These are phyloP conservation scores for Todiramphus saurophagus DNA, from an alignment of 2,113 vertebrate species.

Conservation along the genomic window DNA sequence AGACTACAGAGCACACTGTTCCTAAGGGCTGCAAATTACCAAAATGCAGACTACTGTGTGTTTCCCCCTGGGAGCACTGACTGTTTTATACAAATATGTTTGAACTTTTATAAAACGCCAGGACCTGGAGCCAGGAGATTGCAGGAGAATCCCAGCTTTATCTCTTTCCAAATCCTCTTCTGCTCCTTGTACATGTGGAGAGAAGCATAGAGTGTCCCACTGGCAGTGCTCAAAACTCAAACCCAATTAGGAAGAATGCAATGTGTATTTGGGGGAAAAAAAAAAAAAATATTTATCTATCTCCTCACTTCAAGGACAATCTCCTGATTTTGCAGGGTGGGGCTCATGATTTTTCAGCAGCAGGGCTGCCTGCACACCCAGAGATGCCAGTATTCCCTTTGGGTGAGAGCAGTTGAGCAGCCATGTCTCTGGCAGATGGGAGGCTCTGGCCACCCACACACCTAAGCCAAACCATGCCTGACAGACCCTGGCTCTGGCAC, in stretches of 20 bases:
- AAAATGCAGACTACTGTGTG: neutral
- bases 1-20: neutral
- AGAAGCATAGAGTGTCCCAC: neutral
- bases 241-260: neutral
- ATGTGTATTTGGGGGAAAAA: neutral
- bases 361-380: neutral
- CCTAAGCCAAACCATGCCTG: neutral
- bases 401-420: neutral
- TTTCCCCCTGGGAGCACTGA: neutral
- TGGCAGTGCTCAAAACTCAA: neutral
- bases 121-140: neutral
- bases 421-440: conserved; percentile 19
- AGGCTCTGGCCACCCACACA: neutral
- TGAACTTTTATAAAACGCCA: conserved; percentile 34
- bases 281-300: neutral
- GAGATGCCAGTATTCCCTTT: rapidly evolving
- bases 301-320: neutral
- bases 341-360: neutral
- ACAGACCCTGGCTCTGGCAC: neutral
- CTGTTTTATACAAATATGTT: conserved; percentile 1
- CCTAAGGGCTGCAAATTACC: neutral
- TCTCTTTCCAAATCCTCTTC: conserved; percentile 27
- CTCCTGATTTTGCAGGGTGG: neutral
- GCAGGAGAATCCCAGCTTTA: conserved; percentile 19
- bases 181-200: neutral